Base-by-base conservation (phyloP, 2,888 invertebrate genomes). In the Laspeyria flexula region DNA sequence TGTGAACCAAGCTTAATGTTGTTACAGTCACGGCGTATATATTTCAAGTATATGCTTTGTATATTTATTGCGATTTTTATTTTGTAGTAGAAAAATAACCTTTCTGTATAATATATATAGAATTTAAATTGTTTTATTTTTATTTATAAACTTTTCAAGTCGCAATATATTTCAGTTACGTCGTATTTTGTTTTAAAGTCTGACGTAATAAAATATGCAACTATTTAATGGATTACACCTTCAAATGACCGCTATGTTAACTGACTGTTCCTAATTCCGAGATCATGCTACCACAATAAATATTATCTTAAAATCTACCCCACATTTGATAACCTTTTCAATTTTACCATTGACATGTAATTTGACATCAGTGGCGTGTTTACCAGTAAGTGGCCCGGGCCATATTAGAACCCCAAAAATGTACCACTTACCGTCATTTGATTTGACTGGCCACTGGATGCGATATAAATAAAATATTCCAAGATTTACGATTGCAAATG, bases 231-330 rank as follows among this genome's bases (percentile, higher is more conserved):
- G 3, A 25, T n/a, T n/a, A n/a, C 7, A 25, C 5, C 43, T 39
- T 29, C 10, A 39, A 44, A 44, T 42, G 33, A 51, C 18, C 51
- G 12, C 29, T 43, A 51, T 31, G 40, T 23, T 40, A 18, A 29
- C 16, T 16, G 37, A 56, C 35, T 45, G 47, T 53, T 37, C 23
- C 54, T 48, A 65, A 59, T 50, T 56, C 65, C 62, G 29, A 52
- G 55, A 61, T 72, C 79, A 86, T 81, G 86, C 86, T 83, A 84
- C 86, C 82, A 85, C 85, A 85, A 85, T 81, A 85, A 86, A 64
- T 47, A 50, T 55, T 51, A 60, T 21, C 50, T 41, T 60, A 44
- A 53, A 43, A 65, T 67, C 75, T 65, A 73, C 73, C 74, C 75
- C 70, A 67, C 57, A 65, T 54, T 56, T 37, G 59, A 34, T 15